Percentiles rank a stretch among this genome's conserved stretches.
Evolutionary conservation across 2,113 vertebrate species (phyloP).

Genomic region (Ictidomys tridecemlineatus): DNA sequence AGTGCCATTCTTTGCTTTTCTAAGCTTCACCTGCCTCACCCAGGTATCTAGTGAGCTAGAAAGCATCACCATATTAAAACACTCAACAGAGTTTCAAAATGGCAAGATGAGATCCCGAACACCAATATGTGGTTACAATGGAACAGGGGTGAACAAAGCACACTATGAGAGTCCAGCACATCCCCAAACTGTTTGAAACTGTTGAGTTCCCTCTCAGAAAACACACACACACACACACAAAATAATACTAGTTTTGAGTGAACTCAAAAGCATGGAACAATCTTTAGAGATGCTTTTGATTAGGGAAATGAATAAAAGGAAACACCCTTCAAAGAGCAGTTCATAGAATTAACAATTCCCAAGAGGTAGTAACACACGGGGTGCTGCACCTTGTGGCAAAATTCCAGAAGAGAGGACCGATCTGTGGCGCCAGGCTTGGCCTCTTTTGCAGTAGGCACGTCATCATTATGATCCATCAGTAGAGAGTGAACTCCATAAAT

Average conservation of each 20-base stretch:
- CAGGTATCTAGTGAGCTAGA: background rate
- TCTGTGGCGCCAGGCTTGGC: slow-evolving; percentile 40
- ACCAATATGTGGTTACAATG: too few relatives aligned
- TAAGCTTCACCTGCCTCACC: background rate
- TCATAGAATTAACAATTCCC: slow-evolving; percentile 43
- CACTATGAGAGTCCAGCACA: background rate
- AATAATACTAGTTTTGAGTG: background rate
- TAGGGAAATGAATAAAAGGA: slow-evolving; percentile 53
- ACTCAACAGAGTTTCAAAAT: background rate
- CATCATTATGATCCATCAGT: slow-evolving; percentile 49
- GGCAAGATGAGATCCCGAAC: background rate
- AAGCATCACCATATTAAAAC: background rate
- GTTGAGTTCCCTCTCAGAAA: background rate
- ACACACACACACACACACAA: background rate
- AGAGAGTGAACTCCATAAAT: slow-evolving; percentile 69
- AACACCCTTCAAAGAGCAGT: slow-evolving; percentile 48
- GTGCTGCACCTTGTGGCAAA: slow-evolving; percentile 21
- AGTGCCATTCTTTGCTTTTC: background rate
- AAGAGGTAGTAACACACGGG: background rate
- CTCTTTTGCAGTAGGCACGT: background rate
- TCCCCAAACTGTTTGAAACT: background rate
- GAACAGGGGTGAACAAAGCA: background rate
- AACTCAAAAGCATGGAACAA: slow-evolving; percentile 47
- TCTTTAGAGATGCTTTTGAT: slow-evolving; percentile 38
- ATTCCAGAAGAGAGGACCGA: background rate